Evolutionary conservation across 2,888 invertebrate genomes (phyloP), one percentile per base, ranked within the genome.

Genomic region (Papilio demoleus): DNA sequence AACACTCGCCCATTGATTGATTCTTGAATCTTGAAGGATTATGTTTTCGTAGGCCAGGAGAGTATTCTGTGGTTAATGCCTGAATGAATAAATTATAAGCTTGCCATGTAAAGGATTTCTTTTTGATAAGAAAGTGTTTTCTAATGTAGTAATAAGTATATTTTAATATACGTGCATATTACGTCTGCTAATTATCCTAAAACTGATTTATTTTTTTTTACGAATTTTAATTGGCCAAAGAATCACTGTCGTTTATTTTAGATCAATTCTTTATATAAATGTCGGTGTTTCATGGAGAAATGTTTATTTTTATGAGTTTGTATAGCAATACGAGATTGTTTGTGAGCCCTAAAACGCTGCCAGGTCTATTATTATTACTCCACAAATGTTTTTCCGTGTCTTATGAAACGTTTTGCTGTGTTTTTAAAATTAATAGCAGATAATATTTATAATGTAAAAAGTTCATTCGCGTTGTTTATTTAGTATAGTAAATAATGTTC

Each of bases 1-100:
- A 62, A 68, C 72, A 61, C 72, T 73, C 73, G 71, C 66, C 75
- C 70, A 72, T 70, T 81, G 79, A 82, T 80, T 81, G 77, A 60
- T 64, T 64, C 27, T 53, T 14, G 50, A 53, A 8, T 6, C 53
- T 53, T n/a, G 27, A 53, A 27, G 22, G 4, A 47, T 22, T n/a
- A 19, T 59, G 27, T 22, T 47, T 9, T 17, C 8, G 5, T 19
- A 22, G 5, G 24, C 0, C 5, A 4, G 34, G 11, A 17, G 17
- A 34, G 58, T 36, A 19, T 34, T 6, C 22, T 50, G 4, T 1
- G 27, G 5, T 53, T 27, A 27, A 27, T 27, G 27, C n/a, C 27
- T 27, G 14, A 27, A n/a, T n/a, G 22, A 14, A n/a, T 27, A 27
- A 14, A 53, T 19, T 8, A 19, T 9, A 2, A 17, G 42, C 0